phyloP scores from a whole-genome alignment of 2,888 invertebrate genomes.

The Pollenia labialis region DNA sequence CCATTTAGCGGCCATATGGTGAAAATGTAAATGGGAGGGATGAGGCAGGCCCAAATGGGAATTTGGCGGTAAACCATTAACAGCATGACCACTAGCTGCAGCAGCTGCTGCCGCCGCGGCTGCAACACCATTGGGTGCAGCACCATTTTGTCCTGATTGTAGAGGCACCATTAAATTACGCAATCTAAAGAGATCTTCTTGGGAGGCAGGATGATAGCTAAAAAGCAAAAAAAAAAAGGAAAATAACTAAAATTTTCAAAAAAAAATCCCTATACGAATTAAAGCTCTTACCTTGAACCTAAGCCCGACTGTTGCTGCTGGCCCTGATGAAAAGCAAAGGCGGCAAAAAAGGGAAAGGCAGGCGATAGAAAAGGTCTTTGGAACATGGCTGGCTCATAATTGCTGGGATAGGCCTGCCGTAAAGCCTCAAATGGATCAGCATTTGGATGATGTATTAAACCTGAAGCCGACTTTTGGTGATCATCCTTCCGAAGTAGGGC shows the following conservation, averaged over 20 bases:
- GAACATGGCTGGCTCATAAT: constrained; percentile 83
- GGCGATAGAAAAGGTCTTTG: constrained; percentile 83
- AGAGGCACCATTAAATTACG: constrained; percentile 86
- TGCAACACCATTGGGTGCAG: constrained; percentile 77
- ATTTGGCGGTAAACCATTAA: constrained; percentile 79
- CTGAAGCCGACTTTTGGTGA: constrained; percentile 79
- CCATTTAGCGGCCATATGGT: constrained; percentile 87
- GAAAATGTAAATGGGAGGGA: constrained; percentile 85
- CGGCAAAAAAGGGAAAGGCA: constrained; percentile 83
- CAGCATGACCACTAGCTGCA: constrained; percentile 77
- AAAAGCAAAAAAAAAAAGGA: constrained; percentile 48
- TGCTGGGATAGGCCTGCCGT: constrained; percentile 83
- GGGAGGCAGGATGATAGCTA: constrained; percentile 86
- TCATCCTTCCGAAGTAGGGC: constrained; percentile 92
- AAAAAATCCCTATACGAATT: constrained; percentile 38
- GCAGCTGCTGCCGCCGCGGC: constrained; percentile 77
- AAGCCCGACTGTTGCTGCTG: constrained; percentile 83
- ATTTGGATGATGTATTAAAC: constrained; percentile 55
- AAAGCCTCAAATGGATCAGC: constrained; percentile 84
- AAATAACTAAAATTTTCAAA: constrained; percentile 23
- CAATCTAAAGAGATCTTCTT: constrained; percentile 87
- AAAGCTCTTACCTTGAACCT: constrained; percentile 79
- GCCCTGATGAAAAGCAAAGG: constrained; percentile 84
- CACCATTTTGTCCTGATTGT: constrained; percentile 80
- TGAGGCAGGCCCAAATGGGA: constrained; percentile 84